phyloP scores from a whole-genome alignment of 2,113 vertebrate species.

The Ceyx cyanopectus region DNA sequence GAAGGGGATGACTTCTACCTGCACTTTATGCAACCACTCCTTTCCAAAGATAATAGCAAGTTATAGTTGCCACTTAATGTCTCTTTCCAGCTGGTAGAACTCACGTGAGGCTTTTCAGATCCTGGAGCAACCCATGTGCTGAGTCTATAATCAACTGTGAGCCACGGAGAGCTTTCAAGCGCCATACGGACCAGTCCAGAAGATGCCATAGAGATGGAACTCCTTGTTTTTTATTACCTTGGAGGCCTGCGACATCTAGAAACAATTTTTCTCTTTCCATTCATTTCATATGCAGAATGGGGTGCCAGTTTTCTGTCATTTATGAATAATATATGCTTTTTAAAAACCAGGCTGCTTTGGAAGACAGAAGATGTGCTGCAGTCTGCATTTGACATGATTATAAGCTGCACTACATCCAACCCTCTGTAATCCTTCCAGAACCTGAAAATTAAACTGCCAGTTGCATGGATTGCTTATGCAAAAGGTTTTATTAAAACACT shows the following conservation, averaged over 20 bases:
- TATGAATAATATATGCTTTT: neutral
- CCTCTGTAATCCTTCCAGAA: neutral
- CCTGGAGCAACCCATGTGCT: neutral
- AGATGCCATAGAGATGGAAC: rapidly evolving
- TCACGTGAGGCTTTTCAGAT: neutral
- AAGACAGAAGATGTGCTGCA: neutral
- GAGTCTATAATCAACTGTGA: neutral
- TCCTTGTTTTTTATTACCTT: neutral
- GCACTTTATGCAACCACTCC: rapidly evolving
- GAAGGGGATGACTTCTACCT: rapidly evolving
- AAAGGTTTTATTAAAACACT: neutral
- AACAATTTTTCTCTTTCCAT: neutral
- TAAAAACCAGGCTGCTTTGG: neutral
- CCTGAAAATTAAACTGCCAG: slow-evolving; percentile 17
- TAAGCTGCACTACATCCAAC: neutral
- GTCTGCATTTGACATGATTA: rapidly evolving
- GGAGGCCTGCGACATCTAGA: neutral
- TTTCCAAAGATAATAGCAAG: neutral
- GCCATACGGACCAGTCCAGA: neutral
- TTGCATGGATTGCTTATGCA: neutral
- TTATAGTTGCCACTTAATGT: rapidly evolving
- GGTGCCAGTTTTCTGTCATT: neutral
- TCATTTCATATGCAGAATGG: rapidly evolving
- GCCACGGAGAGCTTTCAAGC: neutral
- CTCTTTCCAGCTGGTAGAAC: slow-evolving; percentile 14